These are phyloP conservation scores for Heliangelus exortis DNA, from an alignment of 2,797 vertebrate genomes.

Conservation along the genomic window DNA sequence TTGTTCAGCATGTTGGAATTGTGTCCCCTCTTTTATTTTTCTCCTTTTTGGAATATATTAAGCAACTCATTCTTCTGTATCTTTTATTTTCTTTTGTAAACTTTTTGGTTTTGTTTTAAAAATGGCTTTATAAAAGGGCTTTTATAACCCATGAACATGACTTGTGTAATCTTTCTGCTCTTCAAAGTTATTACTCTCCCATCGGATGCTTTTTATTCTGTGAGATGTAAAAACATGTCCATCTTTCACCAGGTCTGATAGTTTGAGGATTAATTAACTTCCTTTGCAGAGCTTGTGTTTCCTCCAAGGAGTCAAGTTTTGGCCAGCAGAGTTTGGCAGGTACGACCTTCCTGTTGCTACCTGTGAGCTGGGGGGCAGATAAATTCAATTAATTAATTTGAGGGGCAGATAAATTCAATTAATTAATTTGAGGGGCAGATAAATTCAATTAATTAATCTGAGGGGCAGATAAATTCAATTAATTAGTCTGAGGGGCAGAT, in stretches of 20 bases:
- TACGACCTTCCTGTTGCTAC: rapidly evolving
- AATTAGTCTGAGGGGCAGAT: no score
- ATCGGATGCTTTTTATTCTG: not conserved
- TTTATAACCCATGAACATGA: constrained; percentile 80
- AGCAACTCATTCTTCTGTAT: constrained; percentile 84
- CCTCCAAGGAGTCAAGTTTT: not conserved
- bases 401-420: no score
- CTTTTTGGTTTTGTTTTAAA: constrained; percentile 86
- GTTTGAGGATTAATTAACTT: not conserved
- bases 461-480: not conserved
- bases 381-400: no score
- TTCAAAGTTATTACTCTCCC: not conserved
- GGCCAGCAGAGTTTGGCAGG: not conserved
- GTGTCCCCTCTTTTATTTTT: constrained; percentile 76
- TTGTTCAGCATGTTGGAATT: constrained; percentile 84
- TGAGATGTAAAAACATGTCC: rapidly evolving
- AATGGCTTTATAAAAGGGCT: constrained; percentile 88
- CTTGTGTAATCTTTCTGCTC: constrained; percentile 73
- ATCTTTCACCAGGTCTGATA: rapidly evolving
- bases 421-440: not conserved
- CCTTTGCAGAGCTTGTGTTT: not conserved
- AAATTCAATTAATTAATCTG: no score
- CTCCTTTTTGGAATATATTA: constrained; percentile 80
- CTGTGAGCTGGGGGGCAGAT: not conserved
- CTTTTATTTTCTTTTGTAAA: constrained; percentile 85